Conservation (phyloP, 1,140 invertebrate genomes). For the Drosophila murphyi region DNA sequence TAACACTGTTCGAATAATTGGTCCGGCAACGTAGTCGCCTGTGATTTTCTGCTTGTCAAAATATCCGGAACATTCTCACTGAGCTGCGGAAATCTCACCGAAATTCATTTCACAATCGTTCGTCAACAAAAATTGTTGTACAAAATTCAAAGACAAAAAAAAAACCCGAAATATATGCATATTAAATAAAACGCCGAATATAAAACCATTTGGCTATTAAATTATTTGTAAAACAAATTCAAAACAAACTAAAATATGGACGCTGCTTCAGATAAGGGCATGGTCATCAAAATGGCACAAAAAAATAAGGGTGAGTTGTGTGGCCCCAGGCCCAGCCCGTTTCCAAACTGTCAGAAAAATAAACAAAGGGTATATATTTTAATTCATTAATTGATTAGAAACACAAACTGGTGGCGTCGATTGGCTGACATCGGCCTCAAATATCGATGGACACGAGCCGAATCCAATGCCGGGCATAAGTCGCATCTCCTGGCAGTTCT, state of each 20-base stretch:
- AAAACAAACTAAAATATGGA: slow-evolving; percentile 55
- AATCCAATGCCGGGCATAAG: slow-evolving; percentile 17
- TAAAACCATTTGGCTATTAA: slow-evolving; percentile 61
- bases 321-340: neutral
- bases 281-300: slow-evolving; percentile 73
- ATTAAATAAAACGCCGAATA: slow-evolving; percentile 49
- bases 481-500: slow-evolving; percentile 54
- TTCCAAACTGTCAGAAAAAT: neutral
- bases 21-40: slow-evolving; percentile 33
- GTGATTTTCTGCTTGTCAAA: slow-evolving; percentile 33
- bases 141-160: slow-evolving; percentile 60
- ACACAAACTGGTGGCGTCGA: slow-evolving; percentile 58
- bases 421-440: slow-evolving; percentile 40
- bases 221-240: slow-evolving; percentile 53
- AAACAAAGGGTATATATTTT: slow-evolving; percentile 1
- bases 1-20: slow-evolving; percentile 20
- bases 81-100: neutral
- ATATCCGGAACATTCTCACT: slow-evolving; percentile 14
- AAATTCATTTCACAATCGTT: slow-evolving; percentile 69
- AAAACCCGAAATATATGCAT: slow-evolving; percentile 38
- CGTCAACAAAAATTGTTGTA: slow-evolving; percentile 77
- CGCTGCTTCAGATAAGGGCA: slow-evolving; percentile 42
- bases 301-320: slow-evolving; percentile 68
- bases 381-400: slow-evolving; percentile 38
- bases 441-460: slow-evolving; percentile 9